Evolutionary conservation across 2,888 invertebrate species (phyloP), one percentile per base, ranked within the genome.

Genomic region (Phoenoteleia sp.): DNA sequence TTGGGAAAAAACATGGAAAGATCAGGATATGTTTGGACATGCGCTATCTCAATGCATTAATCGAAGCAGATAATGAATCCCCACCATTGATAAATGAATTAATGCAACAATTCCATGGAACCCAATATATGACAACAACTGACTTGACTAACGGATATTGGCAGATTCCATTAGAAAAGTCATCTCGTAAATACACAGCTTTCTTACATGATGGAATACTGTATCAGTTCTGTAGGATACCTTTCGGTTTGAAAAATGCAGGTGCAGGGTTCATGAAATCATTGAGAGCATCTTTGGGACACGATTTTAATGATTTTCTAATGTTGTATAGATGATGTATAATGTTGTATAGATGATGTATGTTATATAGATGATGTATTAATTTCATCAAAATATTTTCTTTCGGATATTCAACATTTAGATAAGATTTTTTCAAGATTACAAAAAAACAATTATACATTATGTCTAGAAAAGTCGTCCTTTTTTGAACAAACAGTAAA

Each of bases 21-120:
- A 77, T 90, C 0, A 56, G 91, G n/a, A 66, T 91, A 15, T 89
- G 90, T 84, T 67, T 91, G 25, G 90, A 91, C 80, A 91, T 91
- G 0, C 49, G 92, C 9, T 85, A 80, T 58, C 52, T 92, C 4
- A 92, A 92, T 83, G 82, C 84, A 3, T 56, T 85, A 25, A 91
- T 92, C 60, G 84, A 89, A 25, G 80, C 87, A 0, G 91, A 92
- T 64, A 81, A 88, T 9, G 91, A 91, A 47, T 76, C n/a, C n/a
- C n/a, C n/a, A n/a, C n/a, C n/a, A n/a, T n/a, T n/a, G n/a, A n/a
- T n/a, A n/a, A n/a, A n/a, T 4, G 87, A 87, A 36, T 36, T 88
- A 1, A 23, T 86, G n/a, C 76, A 81, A 17, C 54, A 60, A 39
- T 81, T 81, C 67, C n/a, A 76, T n/a, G 82, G 75, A 3, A 56